phyloP scores from a whole-genome alignment of 2,888 invertebrate genomes.

The Drosophila seclusa region DNA sequence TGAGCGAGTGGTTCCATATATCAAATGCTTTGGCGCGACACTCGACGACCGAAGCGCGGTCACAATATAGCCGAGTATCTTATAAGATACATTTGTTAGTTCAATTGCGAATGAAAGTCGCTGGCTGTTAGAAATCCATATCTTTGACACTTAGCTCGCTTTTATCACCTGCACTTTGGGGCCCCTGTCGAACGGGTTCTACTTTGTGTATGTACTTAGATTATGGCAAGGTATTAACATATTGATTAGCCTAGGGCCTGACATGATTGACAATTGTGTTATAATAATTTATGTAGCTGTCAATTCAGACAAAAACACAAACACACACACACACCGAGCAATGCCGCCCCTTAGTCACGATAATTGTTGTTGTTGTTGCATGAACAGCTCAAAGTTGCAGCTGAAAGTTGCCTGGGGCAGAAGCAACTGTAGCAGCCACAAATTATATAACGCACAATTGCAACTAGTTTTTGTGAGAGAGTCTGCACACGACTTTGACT shows the following conservation, averaged over 20 bases:
- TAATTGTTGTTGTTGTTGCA: slow-evolving; percentile 14
- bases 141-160: slow-evolving; percentile 58
- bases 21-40: slow-evolving; percentile 44
- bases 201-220: slow-evolving; percentile 2
- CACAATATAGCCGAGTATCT: slow-evolving; percentile 51
- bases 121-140: slow-evolving; percentile 23
- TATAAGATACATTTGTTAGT: slow-evolving; percentile 40
- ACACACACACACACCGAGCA: neutral
- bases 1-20: slow-evolving; percentile 52
- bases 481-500: slow-evolving; percentile 73
- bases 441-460: slow-evolving; percentile 72
- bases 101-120: slow-evolving; percentile 50
- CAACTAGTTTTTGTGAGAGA: slow-evolving; percentile 57
- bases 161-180: slow-evolving; percentile 70
- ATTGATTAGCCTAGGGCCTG: slow-evolving; percentile 77
- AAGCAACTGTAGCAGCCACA: slow-evolving; percentile 20
- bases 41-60: slow-evolving; percentile 43
- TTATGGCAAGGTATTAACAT: slow-evolving; percentile 58
- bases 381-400: slow-evolving; percentile 1
- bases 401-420: slow-evolving; percentile 56
- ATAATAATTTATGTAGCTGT: slow-evolving; percentile 75
- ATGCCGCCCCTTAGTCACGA: slow-evolving; percentile 68
- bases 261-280: slow-evolving; percentile 79
- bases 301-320: slow-evolving; percentile 43
- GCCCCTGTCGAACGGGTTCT: slow-evolving; percentile 56